A percentile compares a stretch with the other conserved stretches of the same genome.
Conservation (phyloP, 35 echinoderm and acorn worm genomes). For the Hemicentrotus pulcherrimus region DNA sequence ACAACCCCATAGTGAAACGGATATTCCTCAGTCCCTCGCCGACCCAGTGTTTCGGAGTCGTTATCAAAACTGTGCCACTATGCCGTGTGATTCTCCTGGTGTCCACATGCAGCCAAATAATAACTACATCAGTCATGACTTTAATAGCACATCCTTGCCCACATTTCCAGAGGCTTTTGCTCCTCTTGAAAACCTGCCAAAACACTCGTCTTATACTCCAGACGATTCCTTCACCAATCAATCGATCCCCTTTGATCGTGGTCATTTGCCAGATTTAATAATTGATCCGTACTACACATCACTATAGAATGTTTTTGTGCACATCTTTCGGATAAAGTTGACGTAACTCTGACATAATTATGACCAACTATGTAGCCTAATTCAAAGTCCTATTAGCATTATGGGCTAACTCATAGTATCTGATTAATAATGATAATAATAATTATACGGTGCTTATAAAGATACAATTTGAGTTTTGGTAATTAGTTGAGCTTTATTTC, state of each 20-base stretch:
- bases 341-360: too few relatives aligned
- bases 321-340: too few relatives aligned
- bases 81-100: background rate
- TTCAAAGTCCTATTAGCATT: too few relatives aligned
- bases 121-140: background rate
- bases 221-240: background rate
- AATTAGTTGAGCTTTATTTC: too few relatives aligned
- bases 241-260: background rate
- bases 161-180: background rate
- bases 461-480: too few relatives aligned
- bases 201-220: background rate
- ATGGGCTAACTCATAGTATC: too few relatives aligned
- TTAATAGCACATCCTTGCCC: background rate
- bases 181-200: background rate
- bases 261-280: background rate
- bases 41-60: background rate
- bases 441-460: too few relatives aligned
- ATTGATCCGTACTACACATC: background rate
- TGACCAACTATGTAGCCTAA: too few relatives aligned
- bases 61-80: background rate
- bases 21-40: background rate
- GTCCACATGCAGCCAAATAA: background rate
- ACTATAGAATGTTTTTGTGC: background rate
- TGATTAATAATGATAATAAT: too few relatives aligned
- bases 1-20: background rate